Conservation (phyloP, 2,888 invertebrate genomes). For the Lepidonotus clava region DNA sequence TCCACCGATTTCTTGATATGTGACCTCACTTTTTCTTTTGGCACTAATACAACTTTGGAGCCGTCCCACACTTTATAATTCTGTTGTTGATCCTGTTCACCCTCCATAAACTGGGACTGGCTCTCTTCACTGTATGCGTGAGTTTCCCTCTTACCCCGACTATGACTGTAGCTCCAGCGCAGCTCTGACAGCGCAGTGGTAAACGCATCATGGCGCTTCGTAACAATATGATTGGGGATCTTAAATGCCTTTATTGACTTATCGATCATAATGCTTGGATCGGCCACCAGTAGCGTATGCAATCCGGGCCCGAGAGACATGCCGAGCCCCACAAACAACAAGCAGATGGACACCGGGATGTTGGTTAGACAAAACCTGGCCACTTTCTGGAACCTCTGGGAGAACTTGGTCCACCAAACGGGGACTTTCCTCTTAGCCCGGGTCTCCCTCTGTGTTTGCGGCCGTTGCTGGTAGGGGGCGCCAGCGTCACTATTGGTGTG, state of each 20-base stretch:
- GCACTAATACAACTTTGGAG: neutral
- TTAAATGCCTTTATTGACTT: slow-evolving; percentile 75
- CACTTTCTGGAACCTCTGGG: neutral
- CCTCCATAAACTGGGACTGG: neutral
- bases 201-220: slow-evolving; percentile 71
- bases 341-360: neutral
- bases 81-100: neutral
- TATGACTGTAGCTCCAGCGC: slow-evolving; percentile 53
- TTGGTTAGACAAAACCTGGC: slow-evolving; percentile 18
- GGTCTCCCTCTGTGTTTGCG: neutral
- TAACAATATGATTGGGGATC: slow-evolving; percentile 76
- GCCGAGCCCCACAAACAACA: neutral
- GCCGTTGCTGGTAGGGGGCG: no score
- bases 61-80: slow-evolving; percentile 22
- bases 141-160: neutral
- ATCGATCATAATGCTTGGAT: slow-evolving; percentile 67
- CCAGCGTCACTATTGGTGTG: neutral
- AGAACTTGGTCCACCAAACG: neutral
- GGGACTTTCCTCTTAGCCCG: neutral
- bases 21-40: neutral
- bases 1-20: neutral
- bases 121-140: neutral
- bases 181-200: slow-evolving; percentile 58
- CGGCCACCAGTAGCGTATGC: neutral
- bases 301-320: slow-evolving; percentile 33